Evolutionary conservation across 2,113 vertebrate genomes (phyloP).

Genomic region (Campylorhamphus procurvoides): DNA sequence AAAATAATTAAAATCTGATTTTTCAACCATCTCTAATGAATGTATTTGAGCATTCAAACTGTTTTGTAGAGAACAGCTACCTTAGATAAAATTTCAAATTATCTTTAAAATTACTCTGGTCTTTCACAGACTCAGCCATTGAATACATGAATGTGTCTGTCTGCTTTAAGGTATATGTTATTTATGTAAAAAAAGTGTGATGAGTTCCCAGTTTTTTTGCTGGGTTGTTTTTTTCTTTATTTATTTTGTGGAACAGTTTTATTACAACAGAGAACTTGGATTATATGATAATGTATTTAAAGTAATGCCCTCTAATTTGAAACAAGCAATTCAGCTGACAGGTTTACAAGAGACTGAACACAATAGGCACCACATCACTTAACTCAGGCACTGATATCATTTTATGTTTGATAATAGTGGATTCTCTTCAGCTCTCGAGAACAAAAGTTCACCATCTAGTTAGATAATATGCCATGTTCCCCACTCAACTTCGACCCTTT

Average conservation of each 20-base stretch:
- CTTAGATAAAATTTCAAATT: not conserved
- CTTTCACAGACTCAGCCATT: not conserved
- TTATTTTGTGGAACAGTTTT: not conserved
- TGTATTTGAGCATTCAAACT: not conserved
- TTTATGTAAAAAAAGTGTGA: not conserved
- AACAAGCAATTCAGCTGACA: not conserved
- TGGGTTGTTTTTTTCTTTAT: not conserved
- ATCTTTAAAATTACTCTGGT: not conserved
- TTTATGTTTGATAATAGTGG: not conserved
- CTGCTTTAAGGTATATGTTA: not conserved
- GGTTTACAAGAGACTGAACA: not conserved
- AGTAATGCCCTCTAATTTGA: rapidly evolving
- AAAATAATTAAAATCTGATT: not conserved
- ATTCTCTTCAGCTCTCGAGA: not conserved
- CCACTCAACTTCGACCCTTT: not conserved
- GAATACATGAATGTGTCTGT: not conserved
- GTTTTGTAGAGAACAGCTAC: not conserved
- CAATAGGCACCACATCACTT: rapidly evolving
- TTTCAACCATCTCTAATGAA: not conserved
- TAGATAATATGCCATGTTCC: not conserved
- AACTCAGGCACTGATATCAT: not conserved
- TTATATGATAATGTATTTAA: not conserved
- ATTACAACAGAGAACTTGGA: not conserved
- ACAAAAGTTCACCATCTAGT: not conserved
- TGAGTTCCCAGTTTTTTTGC: not conserved